phyloP scores from a whole-genome alignment of 1,140 invertebrate genomes.

The Limonius californicus region DNA sequence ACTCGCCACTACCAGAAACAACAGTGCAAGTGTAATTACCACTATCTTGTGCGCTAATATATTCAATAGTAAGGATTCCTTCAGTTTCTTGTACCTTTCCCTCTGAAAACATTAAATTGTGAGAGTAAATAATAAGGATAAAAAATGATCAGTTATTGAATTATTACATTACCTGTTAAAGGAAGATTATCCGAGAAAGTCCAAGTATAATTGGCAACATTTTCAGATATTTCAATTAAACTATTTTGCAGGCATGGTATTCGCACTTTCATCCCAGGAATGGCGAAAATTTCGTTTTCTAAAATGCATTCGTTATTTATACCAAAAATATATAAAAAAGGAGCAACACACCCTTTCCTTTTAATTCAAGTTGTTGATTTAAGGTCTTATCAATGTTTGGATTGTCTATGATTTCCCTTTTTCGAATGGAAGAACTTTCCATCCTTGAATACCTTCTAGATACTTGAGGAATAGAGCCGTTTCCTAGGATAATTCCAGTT shows the following conservation, averaged over 20 bases:
- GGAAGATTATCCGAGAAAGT: conserved; percentile 16
- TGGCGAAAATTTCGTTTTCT: conserved; percentile 24
- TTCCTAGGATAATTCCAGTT: background rate
- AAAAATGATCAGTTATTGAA: no score
- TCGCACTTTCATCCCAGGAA: conserved; percentile 14
- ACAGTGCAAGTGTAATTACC: conserved; percentile 39
- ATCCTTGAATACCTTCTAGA: background rate
- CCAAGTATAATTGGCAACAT: conserved; percentile 16
- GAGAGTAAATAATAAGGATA: no score
- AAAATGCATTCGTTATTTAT: conserved; percentile 13
- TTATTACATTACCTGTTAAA: conserved; percentile 17
- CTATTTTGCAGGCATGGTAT: conserved; percentile 25
- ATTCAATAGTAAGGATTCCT: conserved; percentile 33
- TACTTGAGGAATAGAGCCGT: background rate
- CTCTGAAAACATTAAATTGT: conserved; percentile 19
- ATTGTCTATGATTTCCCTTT: background rate
- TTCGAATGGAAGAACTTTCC: background rate
- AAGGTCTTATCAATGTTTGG: background rate
- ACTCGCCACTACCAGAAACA: conserved; percentile 2
- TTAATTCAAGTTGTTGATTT: conserved; percentile 3
- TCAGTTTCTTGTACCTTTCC: conserved; percentile 22
- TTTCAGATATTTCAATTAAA: background rate
- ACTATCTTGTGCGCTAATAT: conserved; percentile 30
- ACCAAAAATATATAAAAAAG: no score
- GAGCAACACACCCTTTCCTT: conserved; percentile 18